Evolutionary conservation across 2,888 invertebrate genomes (phyloP), one percentile per base, ranked within the genome.

Genomic region (Tiphia femorata): DNA sequence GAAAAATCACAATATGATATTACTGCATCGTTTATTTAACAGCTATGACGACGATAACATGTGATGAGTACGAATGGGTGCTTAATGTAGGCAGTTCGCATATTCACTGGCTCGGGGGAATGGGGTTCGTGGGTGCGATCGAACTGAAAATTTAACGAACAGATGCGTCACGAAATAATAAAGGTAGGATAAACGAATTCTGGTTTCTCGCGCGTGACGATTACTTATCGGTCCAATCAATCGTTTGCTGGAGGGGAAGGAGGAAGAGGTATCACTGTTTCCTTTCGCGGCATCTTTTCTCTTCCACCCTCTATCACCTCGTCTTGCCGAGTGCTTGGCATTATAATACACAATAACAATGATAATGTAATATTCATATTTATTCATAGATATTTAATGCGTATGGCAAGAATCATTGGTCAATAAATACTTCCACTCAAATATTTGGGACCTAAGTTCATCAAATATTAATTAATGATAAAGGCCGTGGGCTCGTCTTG

Each of bases 341-440:
- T 65, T 73, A 74, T 70, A 55, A 70, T 73, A 75, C n/a, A n/a
- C 72, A 75, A 72, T 71, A 76, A 69, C 72, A 67, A 70, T 72
- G 70, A 63, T 62, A 65, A 66, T 66, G 43, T 41, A 57, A 58
- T 53, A 61, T 62, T 51, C 58, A 55, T 30, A 43, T n/a, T n/a
- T 43, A 29, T 43, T 16, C 27, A 43, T 43, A 43, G 25, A 37
- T 58, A 49, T 60, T 33, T 53, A 46, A 47, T 35, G 38, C 68
- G 73, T 72, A 78, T 78, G 78, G 78, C 78, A 78, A 78, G 74
- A n/a, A 66, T 78, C 74, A 77, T 78, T 76, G 76, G 73, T 78
- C 76, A 78, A 78, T 78, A 78, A 78, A 78, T 78, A 78, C 73
- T 75, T 78, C 62, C n/a, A 66, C 65, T 73, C 70, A 67, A 63